Evolutionary conservation across 2,797 vertebrate genomes (phyloP), one percentile per base, ranked within the genome.

Genomic region (Manis pentadactyla): DNA sequence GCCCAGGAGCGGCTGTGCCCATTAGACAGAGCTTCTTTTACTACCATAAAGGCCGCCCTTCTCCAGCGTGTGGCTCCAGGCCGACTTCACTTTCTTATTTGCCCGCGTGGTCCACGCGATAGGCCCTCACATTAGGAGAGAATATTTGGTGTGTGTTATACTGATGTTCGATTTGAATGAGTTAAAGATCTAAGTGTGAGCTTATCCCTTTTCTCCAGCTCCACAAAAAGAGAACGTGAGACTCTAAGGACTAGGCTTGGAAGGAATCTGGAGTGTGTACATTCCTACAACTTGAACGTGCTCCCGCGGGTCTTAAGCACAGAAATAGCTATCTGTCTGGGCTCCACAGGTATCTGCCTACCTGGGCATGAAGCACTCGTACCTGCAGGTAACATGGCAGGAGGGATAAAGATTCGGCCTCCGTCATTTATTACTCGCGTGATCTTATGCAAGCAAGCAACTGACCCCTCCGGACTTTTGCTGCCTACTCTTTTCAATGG

Each of bases 301-400:
- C 82, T 95, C 96, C 74, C 0, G 63, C 74, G 91, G 97, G 96
- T 98, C 94, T 93, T 75, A 81, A 96, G 96, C 89, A 95, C 42
- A 46, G 34, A 27, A 6, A 2, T 5, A 10, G 7, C 0, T 0
- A 46, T 18, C 29, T 5, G 12, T 34, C 37, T n/a, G 69, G 34
- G 29, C 3, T 39, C 51, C 27, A 10, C 3, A n/a, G 42, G 6
- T 5, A 19, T 55, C 49, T 11, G 53, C 71, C 31, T 34, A 37
- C 8, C 18, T 59, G 66, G 51, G 23, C 14, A 12, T 5, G 15
- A 66, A 37, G 10, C 25, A 5, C 14, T 57, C 8, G 17, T 23
- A 37, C 18, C 37, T 2, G 15, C 18, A 34, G 15, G 15, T 2
- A 61, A 66, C 25, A 7, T 17, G 49, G 55, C 7, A 7, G 14